Evolutionary conservation across 2,113 vertebrate species (phyloP), one percentile per base, ranked within the genome.

Genomic region (Thymallus thymallus): DNA sequence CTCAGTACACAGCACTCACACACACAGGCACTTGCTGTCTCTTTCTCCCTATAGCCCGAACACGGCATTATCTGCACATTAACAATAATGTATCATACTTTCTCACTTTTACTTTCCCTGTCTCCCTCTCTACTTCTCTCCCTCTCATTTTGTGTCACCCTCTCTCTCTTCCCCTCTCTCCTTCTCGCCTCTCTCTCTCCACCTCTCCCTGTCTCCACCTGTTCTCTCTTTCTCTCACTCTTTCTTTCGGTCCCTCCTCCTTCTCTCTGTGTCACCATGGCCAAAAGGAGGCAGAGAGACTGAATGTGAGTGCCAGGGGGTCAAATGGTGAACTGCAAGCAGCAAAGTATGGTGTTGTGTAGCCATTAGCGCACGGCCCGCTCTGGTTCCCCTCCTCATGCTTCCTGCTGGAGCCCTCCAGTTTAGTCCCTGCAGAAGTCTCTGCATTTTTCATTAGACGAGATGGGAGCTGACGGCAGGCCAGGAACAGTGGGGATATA

Each of bases 401-500:
- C 74, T 76, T 80, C 71, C 72, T 64, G 75, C 73, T 76, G 61
- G 71, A 63, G 62, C 60, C 63, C 69, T 72, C 78, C 69, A 64
- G 55, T 73, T 71, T 68, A 51, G 75, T 78, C 60, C 62, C 71
- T 45, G 1, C 67, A 69, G 77, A 80, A 79, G 70, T 68, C 45
- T 81, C 82, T 84, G 78, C 76, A 86, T 88, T 87, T 87, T 86
- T 82, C 80, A 89, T 86, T 77, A 87, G 81, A 86, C 60, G 76
- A 88, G 82, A 90, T 86, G 80, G 76, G 71, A 82, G 77, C 80
- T 88, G 85, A 87, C 78, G 75, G 51, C 75, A 81, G 78, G 82
- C 84, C 82, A 87, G 74, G 76, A 85, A 88, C 87, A 82, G 85
- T 78, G 77, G 78, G 79, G 83, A 76, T 77, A 80, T 65, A 76